These are phyloP conservation scores for Deroplatys truncata DNA, from an alignment of 2,888 invertebrate genomes.

Conservation along the genomic window DNA sequence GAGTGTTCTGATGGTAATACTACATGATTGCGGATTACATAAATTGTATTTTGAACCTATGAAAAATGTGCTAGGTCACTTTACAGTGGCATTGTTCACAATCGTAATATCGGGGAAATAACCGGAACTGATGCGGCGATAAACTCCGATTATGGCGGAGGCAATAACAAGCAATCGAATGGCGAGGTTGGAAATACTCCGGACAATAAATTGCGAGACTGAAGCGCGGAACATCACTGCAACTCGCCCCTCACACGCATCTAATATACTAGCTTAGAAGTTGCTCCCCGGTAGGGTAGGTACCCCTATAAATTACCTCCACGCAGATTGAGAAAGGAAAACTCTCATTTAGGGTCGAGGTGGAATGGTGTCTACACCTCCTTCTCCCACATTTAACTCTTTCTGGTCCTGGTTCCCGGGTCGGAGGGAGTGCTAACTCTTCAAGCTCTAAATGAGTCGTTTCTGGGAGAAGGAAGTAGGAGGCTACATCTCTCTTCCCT, in stretches of 20 bases:
- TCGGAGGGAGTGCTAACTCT: too few relatives aligned
- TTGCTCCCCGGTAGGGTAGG: not conserved
- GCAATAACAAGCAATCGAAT: not conserved
- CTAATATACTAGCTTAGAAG: not conserved
- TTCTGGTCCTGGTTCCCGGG: not conserved
- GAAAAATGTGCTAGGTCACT: too few relatives aligned
- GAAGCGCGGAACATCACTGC: not conserved
- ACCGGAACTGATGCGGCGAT: not conserved
- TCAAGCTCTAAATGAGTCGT: not conserved
- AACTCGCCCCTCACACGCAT: not conserved
- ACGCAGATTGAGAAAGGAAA: not conserved
- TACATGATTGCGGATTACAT: too few relatives aligned
- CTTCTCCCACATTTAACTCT: not conserved
- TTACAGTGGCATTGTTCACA: too few relatives aligned
- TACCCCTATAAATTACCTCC: not conserved
- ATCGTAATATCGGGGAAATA: too few relatives aligned
- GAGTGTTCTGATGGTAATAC: too few relatives aligned
- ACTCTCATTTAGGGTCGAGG: not conserved
- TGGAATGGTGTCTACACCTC: not conserved
- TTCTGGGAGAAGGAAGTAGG: not conserved
- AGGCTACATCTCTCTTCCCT: not conserved
- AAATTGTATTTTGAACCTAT: too few relatives aligned
- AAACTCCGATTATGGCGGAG: not conserved
- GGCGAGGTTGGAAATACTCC: not conserved
- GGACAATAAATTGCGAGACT: not conserved